These are phyloP conservation scores for Scartelaos histophorus DNA, from an alignment of 2,113 vertebrate genomes.

Conservation along the genomic window DNA sequence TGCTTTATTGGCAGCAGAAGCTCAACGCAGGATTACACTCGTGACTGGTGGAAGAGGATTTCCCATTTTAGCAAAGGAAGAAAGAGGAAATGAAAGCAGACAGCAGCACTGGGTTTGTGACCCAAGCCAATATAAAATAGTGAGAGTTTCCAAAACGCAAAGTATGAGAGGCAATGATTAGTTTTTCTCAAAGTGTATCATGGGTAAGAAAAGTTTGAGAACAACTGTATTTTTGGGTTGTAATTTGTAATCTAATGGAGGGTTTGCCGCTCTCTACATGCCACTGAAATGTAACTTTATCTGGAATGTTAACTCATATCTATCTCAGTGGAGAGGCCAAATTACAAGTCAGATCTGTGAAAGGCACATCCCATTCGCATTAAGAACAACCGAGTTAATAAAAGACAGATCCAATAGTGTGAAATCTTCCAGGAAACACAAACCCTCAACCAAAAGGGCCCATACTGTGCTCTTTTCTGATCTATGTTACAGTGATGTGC, in stretches of 20 bases:
- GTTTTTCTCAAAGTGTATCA: too few species aligned
- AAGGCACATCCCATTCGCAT: neutral
- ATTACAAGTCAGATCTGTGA: neutral
- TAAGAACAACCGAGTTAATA: neutral
- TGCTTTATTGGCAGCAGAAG: neutral
- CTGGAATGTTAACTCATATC: too few species aligned
- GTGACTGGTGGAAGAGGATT: neutral
- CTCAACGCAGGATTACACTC: slow-evolving; percentile 1
- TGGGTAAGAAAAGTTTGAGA: too few species aligned
- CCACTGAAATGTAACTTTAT: too few species aligned
- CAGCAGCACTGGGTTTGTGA: slow-evolving; percentile 17
- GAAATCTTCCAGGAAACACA: neutral
- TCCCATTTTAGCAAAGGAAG: slow-evolving; percentile 13
- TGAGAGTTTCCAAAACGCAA: neutral
- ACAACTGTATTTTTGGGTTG: too few species aligned
- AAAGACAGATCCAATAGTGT: neutral
- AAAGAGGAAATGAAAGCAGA: slow-evolving; percentile 20
- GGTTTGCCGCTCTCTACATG: neutral
- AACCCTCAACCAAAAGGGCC: too few species aligned
- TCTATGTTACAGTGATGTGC: too few species aligned
- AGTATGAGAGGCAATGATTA: neutral
- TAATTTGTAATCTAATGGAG: neutral
- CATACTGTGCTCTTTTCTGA: too few species aligned
- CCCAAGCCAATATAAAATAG: slow-evolving; percentile 17
- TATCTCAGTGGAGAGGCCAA: neutral